These are phyloP conservation scores for Marmota monax DNA, from an alignment of 2,113 vertebrate genomes.

Conservation along the genomic window DNA sequence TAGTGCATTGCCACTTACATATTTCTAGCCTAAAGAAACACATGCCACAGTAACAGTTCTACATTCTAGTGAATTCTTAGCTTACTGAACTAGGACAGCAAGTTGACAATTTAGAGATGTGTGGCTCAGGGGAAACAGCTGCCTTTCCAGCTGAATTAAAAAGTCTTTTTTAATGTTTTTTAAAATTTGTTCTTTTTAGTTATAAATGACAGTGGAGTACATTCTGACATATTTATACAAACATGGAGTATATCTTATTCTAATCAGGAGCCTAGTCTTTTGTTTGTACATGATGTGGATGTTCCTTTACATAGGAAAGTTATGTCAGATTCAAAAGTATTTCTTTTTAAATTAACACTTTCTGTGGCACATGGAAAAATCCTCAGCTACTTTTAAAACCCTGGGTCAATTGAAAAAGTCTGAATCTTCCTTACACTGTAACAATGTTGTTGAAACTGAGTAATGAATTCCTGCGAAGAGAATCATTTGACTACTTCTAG, in stretches of 20 bases:
- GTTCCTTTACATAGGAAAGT: too few species aligned
- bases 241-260: too few species aligned
- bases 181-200: too few species aligned
- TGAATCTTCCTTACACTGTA: background rate
- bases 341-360: background rate
- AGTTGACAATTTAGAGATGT: background rate
- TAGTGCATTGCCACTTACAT: background rate
- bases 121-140: background rate
- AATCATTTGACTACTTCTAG: conserved; percentile 45
- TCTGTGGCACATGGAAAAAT: background rate
- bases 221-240: too few species aligned
- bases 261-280: too few species aligned
- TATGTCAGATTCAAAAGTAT: background rate
- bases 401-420: background rate
- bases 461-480: conserved; percentile 4
- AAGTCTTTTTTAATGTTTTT: background rate
- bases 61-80: background rate
- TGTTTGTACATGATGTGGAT: too few species aligned
- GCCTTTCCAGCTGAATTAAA: background rate
- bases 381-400: conserved; percentile 7
- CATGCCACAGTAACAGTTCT: background rate
- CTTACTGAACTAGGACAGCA: background rate
- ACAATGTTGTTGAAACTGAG: background rate
- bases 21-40: conserved; percentile 1
- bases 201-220: too few species aligned